These are phyloP conservation scores for Fragum whitleyi DNA, from an alignment of 2,888 invertebrate genomes.

Conservation along the genomic window DNA sequence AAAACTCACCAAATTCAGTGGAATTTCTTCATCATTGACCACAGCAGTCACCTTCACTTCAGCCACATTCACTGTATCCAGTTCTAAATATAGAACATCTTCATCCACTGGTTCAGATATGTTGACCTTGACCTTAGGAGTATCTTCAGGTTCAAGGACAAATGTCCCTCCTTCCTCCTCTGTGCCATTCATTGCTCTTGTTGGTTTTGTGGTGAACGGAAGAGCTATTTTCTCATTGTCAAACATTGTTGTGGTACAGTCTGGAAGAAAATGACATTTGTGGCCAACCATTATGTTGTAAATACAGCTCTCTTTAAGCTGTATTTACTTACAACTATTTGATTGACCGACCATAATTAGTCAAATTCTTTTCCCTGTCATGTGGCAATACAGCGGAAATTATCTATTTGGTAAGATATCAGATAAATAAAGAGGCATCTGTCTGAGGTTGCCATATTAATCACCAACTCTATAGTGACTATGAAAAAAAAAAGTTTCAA, in stretches of 20 bases:
- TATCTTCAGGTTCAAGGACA: constrained; percentile 25
- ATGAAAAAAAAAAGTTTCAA: no score
- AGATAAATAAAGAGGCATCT: no score
- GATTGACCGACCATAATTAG: no score
- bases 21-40: constrained; percentile 1
- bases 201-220: constrained; percentile 11
- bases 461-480: no score
- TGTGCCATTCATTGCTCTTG: constrained; percentile 7
- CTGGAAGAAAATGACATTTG: constrained; percentile 11
- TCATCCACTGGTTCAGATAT: constrained; percentile 8
- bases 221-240: constrained; percentile 29
- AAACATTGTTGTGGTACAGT: constrained; percentile 25
- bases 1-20: not conserved
- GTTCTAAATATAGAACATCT: constrained; percentile 12
- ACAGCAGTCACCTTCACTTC: constrained; percentile 11
- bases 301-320: no score
- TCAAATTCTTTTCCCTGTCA: no score
- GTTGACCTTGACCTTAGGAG: constrained; percentile 21
- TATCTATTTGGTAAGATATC: no score
- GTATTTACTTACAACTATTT: no score
- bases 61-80: constrained; percentile 24
- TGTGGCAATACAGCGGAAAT: no score
- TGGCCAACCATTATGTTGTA: no score
- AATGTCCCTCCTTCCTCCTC: constrained; percentile 12
- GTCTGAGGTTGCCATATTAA: no score